Evolutionary conservation across 2,797 vertebrate species (phyloP), one percentile per base, ranked within the genome.

Genomic region (Euphonia xanthogaster): DNA sequence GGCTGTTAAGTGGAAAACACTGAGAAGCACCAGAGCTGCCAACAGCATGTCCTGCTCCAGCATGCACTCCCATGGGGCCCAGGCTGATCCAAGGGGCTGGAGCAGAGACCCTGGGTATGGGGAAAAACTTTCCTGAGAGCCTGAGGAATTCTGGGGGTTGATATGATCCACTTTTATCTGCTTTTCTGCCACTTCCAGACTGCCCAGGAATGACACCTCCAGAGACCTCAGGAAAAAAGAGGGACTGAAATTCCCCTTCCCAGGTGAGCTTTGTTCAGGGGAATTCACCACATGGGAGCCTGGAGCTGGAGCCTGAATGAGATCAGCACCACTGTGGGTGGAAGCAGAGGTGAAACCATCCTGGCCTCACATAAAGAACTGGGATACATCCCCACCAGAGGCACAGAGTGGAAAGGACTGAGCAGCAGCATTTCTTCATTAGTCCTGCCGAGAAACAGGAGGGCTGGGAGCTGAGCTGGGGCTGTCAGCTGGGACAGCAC

Each of bases 271-370:
- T 55, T 82, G 30, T 25, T 17, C 1, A 1, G 7, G 40, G 44
- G 14, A 51, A 57, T 78, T 86, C 42, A 79, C 23, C 23, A 9
- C 1, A 3, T 0, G 0, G 14, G 27, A 84, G 7, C 20, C 35
- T 30, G 23, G 21, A 30, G 8, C 6, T 0, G 0, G 27, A 54
- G 47, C 37, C 48, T 17, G 39, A 55, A 27, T 1, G 4, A 61
- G 55, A 42, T 33, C 60, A 82, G 60, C 67, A 65, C 8, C 19
- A n/a, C 22, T 7, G 12, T 10, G 39, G 17, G 22, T 70, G 23
- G 72, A 90, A 88, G 63, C 75, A 86, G 91, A 86, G 70, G n/a
- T 71, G 72, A 90, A 92, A 90, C 60, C 53, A 31, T 25, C 35
- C 40, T 6, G 3, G 12, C 13, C 28, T 30, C 31, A 21, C 4